Percentiles rank a stretch among this genome's conserved stretches.
Evolutionary conservation across 2,888 invertebrate species (phyloP).

Genomic region (Campaea margaritaria): DNA sequence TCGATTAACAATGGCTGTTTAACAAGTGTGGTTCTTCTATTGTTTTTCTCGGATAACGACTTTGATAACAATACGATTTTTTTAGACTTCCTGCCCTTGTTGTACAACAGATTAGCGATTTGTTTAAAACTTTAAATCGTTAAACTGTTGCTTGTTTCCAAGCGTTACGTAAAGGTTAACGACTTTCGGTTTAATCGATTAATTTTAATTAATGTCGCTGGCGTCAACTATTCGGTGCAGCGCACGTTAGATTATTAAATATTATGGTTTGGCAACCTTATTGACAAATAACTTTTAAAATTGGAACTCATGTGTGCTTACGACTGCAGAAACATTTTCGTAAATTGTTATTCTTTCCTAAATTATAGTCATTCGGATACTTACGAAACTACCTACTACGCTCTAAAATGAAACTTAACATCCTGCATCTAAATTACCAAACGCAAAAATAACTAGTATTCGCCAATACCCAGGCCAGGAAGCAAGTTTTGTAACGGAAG

Average conservation of each 20-base stretch:
- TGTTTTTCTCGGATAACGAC: constrained; percentile 69
- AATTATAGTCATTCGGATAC: no score
- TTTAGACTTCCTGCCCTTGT: constrained; percentile 72
- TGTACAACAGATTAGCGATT: constrained; percentile 51
- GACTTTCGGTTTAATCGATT: constrained; percentile 29
- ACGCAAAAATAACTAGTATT: constrained; percentile 39
- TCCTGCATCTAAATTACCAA: constrained; percentile 43
- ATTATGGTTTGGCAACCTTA: constrained; percentile 48
- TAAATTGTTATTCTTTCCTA: no score
- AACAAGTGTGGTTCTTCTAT: constrained; percentile 69
- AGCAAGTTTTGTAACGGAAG: constrained; percentile 65
- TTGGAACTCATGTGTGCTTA: constrained; percentile 27
- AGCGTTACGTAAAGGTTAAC: constrained; percentile 51
- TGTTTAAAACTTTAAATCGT: constrained; percentile 39
- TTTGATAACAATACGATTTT: constrained; percentile 65
- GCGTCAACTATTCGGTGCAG: constrained; percentile 2
- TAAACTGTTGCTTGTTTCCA: constrained; percentile 33
- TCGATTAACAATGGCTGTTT: constrained; percentile 65
- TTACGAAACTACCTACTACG: neutral
- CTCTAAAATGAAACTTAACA: constrained; percentile 33
- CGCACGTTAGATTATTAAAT: constrained; percentile 52
- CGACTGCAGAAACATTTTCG: neutral
- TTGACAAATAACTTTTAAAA: constrained; percentile 42
- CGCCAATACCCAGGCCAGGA: constrained; percentile 56
- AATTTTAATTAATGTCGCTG: constrained; percentile 24